These are phyloP conservation scores for Tupaia tana DNA, from an alignment of 2,113 vertebrate genomes.

Conservation along the genomic window DNA sequence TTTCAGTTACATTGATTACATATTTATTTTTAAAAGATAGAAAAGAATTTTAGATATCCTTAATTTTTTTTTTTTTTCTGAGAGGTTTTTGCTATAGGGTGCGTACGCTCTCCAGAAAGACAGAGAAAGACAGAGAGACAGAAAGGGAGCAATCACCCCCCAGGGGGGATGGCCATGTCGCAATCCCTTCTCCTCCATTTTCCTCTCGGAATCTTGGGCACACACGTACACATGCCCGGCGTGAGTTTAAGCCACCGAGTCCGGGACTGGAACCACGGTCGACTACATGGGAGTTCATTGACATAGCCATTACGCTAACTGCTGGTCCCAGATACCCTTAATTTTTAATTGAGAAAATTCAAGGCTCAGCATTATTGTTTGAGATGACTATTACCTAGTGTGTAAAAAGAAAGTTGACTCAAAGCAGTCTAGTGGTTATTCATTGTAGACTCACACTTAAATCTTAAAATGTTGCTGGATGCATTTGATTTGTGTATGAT, in stretches of 20 bases:
- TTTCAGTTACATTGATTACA: not conserved
- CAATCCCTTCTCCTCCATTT: no score
- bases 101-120: no score
- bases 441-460: not conserved
- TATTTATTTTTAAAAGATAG: constrained; percentile 44
- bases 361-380: not conserved
- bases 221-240: no score
- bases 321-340: not conserved
- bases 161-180: no score
- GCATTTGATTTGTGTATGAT: constrained; percentile 24
- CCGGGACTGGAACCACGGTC: no score
- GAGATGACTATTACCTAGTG: not conserved
- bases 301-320: no score
- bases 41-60: constrained; percentile 4
- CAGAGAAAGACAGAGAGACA: no score
- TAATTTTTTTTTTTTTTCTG: not conserved
- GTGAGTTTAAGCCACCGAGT: no score
- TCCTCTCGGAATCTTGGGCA: no score
- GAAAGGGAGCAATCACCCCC: no score
- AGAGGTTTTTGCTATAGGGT: no score
- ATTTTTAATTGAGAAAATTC: constrained; percentile 31
- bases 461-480: not conserved
- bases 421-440: not conserved
- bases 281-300: no score
- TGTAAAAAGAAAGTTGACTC: constrained; percentile 13